A percentile compares a stretch with the other conserved stretches of the same genome.
Evolutionary conservation across 2,888 invertebrate species (phyloP).

Genomic region (Sesia apiformis): DNA sequence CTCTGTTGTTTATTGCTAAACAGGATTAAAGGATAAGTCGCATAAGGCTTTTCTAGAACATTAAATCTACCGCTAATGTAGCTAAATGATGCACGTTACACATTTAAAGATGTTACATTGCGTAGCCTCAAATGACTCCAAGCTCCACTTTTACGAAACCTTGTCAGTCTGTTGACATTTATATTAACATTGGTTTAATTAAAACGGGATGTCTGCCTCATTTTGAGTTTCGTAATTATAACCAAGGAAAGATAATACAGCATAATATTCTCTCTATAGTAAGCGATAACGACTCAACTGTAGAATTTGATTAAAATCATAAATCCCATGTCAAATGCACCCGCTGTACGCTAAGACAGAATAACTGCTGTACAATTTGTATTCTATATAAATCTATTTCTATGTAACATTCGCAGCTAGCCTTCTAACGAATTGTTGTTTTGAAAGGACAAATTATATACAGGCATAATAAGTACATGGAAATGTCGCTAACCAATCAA

Average conservation of each 20-base stretch:
- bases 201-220: constrained; percentile 27
- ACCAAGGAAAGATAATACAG: constrained; percentile 35
- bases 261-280: constrained; percentile 34
- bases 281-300: constrained; percentile 44
- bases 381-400: constrained; percentile 50
- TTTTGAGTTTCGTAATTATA: constrained; percentile 19
- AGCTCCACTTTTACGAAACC: neutral
- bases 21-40: constrained; percentile 47
- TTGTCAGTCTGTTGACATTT: constrained; percentile 18
- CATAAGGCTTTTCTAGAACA: constrained; percentile 50
- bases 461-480: too few relatives aligned
- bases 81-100: constrained; percentile 30
- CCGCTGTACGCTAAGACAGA: constrained; percentile 50
- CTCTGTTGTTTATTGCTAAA: constrained; percentile 46
- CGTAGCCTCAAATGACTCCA: neutral
- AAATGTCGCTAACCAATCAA: too few relatives aligned
- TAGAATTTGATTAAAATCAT: constrained; percentile 70
- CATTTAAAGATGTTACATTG: too few relatives aligned
- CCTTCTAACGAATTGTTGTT: constrained; percentile 7
- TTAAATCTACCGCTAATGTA: constrained; percentile 40
- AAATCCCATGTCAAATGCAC: constrained; percentile 70
- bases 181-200: constrained; percentile 28
- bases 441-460: too few relatives aligned
- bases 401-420: constrained; percentile 4
- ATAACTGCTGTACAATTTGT: constrained; percentile 54